Evolutionary conservation across 2,888 invertebrate genomes (phyloP), one percentile per base, ranked within the genome.

Genomic region (Tenthredo livida): DNA sequence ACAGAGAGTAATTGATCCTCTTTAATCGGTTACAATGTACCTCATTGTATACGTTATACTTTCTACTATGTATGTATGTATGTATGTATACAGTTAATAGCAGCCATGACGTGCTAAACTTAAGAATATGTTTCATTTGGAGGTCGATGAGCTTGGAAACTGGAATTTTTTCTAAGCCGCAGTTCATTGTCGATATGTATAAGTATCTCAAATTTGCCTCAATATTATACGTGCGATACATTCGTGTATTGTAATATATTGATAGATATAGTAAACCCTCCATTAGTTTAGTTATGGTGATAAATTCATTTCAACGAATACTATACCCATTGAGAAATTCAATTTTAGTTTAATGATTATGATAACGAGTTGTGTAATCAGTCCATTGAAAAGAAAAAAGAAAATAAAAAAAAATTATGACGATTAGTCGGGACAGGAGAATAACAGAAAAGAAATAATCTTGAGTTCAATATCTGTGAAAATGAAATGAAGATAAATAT

Each of bases 211-310:
- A 47, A 12, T 47, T 47, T 43, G 43, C 43, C 43, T 12, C 43
- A 47, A 47, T 47, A 47, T 47, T 15, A 3, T 47, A 12, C 4
- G 47, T 47, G 15, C 12, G 15, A 25, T n/a, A 75, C 75, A 47
- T 9, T 21, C n/a, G 25, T 75, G 21, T 37, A 37, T 37, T 33
- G 33, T 33, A 15, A 67, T 67, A 67, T 67, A 21, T 73, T 25
- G 21, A 40, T 70, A 70, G 33, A 37, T 33, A 70, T 61, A 21
- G 70, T 37, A 70, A 70, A 70, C 37, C 17, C 47, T 47, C 75
- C 75, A 75, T 75, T 75, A 50, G 37, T 75, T 29, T 29, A 50
- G 25, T 75, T 37, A 47, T 72, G 37, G 40, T 40, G 50, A 75
- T 10, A 43, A 75, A 75, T 17, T 15, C 10, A 50, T 47, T n/a